Evolutionary conservation across 2,113 vertebrate genomes (phyloP), one percentile per base, ranked within the genome.

Genomic region (Lycaon pictus): DNA sequence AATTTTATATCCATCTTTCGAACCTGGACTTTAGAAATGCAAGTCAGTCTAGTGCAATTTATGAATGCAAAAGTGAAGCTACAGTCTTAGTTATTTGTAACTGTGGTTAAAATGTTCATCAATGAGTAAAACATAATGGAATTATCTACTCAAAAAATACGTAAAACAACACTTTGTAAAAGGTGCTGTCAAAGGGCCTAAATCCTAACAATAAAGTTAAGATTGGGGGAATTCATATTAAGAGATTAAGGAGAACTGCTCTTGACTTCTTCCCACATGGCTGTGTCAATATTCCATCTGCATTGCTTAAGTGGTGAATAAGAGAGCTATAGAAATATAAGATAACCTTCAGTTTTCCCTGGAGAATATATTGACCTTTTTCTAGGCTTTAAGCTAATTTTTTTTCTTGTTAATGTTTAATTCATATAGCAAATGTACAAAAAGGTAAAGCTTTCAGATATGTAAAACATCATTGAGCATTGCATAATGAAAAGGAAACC

Each of bases 381-480:
- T 22, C 11, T 77, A 88, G 11, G 32, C 4, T 74, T 93, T 96
- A 92, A 71, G 58, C 23, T 74, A 3, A 88, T 81, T 90, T 96
- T 67, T 67, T 82, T 53, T 90, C 58, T 88, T 77, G 11, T 81
- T 93, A 93, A 94, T 92, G 35, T 81, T 97, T 97, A 93, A 96
- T 93, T 94, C 62, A 95, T 71, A 96, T 27, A 84, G 32, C n/a
- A 96, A 97, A 79, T 82, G 43, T 93, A 95, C 3, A 32, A 84
- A 96, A 96, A 93, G n/a, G 9, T 84, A 95, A 48, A 86, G 15
- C 16, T 94, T 93, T 91, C 60, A 86, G 35, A 89, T 88, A 92
- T 88, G 6, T 92, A 86, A 96, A 94, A 93, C 60, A 92, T 93
- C 67, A 84, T 15, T 23, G 32, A 86, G 15, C 20, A 83, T 11